Conservation (phyloP, 2,113 vertebrate genomes). For the Psettodes erumei region DNA sequence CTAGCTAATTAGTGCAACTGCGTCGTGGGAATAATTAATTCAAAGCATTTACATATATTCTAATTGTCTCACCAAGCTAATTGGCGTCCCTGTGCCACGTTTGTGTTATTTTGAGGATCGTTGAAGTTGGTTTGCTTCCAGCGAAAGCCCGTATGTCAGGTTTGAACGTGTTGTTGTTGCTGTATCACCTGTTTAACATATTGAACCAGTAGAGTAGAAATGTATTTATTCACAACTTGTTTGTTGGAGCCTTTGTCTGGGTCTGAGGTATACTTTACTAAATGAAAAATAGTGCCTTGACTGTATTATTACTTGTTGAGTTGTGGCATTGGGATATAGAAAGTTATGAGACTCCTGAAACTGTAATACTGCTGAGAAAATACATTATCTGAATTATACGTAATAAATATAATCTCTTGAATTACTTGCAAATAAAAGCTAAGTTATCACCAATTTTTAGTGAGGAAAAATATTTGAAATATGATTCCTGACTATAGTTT, state of each 20-base stretch:
- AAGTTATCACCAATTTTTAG: background rate
- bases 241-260: background rate
- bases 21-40: slow-evolving; percentile 79
- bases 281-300: background rate
- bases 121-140: slow-evolving; percentile 60
- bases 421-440: background rate
- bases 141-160: slow-evolving; percentile 22
- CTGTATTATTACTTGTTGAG: background rate
- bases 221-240: slow-evolving; percentile 8
- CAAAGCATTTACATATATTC: slow-evolving; percentile 73
- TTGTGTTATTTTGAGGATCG: slow-evolving; percentile 18
- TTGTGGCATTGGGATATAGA: background rate
- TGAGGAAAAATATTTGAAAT: background rate
- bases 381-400: background rate
- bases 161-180: background rate
- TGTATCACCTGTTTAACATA: slow-evolving; percentile 8
- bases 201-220: slow-evolving; percentile 22
- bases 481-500: background rate
- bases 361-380: background rate
- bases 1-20: slow-evolving; percentile 72
- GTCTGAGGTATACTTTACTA: background rate
- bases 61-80: slow-evolving; percentile 67
- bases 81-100: slow-evolving; percentile 57
- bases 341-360: background rate
- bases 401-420: background rate